Evolutionary conservation across 2,797 vertebrate genomes (phyloP).

Genomic region (Neomorphus geoffroyi): DNA sequence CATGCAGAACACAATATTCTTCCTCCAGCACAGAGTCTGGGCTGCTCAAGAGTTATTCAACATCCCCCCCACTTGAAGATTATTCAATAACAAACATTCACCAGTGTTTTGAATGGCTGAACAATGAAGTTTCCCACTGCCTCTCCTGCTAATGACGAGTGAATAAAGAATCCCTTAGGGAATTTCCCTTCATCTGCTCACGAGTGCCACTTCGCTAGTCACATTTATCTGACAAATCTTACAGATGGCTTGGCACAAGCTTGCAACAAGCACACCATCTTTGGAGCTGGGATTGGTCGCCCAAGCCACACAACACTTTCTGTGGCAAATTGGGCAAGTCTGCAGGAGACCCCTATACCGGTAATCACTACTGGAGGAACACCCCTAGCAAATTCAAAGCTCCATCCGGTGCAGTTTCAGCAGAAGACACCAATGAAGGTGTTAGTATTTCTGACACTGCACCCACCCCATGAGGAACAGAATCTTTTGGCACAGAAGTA

Average conservation of each 20-base stretch:
- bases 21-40: background rate
- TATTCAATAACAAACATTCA: background rate
- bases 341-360: background rate
- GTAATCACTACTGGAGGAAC: background rate
- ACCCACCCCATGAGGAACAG: fast-evolving
- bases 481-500: background rate
- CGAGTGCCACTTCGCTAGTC: slow-evolving; percentile 69
- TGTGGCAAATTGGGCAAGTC: slow-evolving; percentile 29
- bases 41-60: background rate
- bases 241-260: slow-evolving; percentile 68
- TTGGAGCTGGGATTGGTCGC: slow-evolving; percentile 54
- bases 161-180: slow-evolving; percentile 65
- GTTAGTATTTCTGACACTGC: background rate
- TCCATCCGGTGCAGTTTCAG: background rate
- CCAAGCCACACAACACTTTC: background rate
- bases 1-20: background rate
- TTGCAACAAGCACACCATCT: slow-evolving; percentile 62
- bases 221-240: slow-evolving; percentile 73
- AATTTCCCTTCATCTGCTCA: slow-evolving; percentile 71
- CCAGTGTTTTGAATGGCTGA: slow-evolving; percentile 22
- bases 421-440: background rate
- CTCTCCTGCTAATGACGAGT: slow-evolving; percentile 57
- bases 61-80: background rate
- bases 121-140: slow-evolving; percentile 58
- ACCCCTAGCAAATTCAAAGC: background rate